Conservation (phyloP, 1,140 invertebrate genomes). For the Habropoda laboriosa region DNA sequence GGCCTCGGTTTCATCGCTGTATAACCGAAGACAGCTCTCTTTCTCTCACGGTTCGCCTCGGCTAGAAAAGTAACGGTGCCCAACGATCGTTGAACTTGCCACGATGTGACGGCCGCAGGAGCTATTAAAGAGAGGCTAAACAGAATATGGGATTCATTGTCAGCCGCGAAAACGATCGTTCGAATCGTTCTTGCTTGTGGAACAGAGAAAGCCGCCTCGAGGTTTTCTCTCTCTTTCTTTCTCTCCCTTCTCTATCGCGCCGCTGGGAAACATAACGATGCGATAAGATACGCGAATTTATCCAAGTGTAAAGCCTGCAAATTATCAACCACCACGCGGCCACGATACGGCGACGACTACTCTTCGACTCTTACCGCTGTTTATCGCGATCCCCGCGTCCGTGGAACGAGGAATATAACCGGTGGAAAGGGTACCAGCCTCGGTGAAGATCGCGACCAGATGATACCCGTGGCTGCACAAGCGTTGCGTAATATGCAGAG, state of each 20-base stretch:
- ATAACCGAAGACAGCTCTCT: neutral
- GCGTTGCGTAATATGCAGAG: constrained; percentile 20
- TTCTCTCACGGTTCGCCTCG: neutral
- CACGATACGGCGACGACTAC: constrained; percentile 17
- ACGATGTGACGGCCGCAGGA: constrained; percentile 48
- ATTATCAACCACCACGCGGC: constrained; percentile 39
- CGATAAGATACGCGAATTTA: constrained; percentile 56
- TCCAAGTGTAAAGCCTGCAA: constrained; percentile 47
- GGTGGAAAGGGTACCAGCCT: constrained; percentile 11
- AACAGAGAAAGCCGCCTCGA: neutral
- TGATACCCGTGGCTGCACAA: neutral
- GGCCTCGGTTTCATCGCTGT: neutral
- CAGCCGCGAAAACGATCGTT: constrained; percentile 38
- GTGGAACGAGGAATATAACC: constrained; percentile 23
- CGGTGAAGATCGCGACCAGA: constrained; percentile 44
- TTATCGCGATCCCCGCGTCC: constrained; percentile 41
- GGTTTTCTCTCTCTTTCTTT: neutral
- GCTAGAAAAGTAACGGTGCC: constrained; percentile 68
- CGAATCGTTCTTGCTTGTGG: neutral
- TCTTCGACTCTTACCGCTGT: constrained; percentile 4
- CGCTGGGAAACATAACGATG: constrained; percentile 48
- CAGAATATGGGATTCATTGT: constrained; percentile 56
- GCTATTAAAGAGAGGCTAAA: constrained; percentile 50
- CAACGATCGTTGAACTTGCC: constrained; percentile 67
- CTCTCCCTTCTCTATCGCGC: too few species aligned